Evolutionary conservation across 2,888 invertebrate species (phyloP).

Genomic region (Epinotia bilunana): DNA sequence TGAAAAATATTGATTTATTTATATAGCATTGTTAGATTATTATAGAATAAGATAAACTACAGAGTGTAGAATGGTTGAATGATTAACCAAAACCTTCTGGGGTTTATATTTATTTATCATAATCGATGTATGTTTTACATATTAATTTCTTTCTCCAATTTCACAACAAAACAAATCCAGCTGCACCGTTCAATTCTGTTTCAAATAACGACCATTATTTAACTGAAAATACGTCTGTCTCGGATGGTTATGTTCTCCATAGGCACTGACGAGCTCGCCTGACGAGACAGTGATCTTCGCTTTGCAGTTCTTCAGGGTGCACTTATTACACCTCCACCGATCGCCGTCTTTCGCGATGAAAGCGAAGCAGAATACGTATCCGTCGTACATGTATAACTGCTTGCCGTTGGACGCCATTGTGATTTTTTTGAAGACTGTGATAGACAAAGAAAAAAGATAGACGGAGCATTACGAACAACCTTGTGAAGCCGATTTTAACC

Average conservation of each 20-base stretch:
- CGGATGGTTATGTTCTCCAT: conserved; percentile 27
- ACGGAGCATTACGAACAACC: no score
- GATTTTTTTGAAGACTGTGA: conserved; percentile 31
- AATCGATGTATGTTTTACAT: not conserved
- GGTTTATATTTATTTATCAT: not conserved
- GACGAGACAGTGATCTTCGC: conserved; percentile 15
- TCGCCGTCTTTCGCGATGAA: conserved; percentile 13
- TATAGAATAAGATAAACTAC: not conserved
- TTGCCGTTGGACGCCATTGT: conserved; percentile 29
- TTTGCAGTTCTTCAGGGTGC: conserved; percentile 15
- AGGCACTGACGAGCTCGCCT: not conserved
- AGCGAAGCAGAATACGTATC: conserved; percentile 33
- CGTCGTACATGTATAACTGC: conserved; percentile 37
- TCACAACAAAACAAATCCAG: not conserved
- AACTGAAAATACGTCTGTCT: conserved; percentile 16
- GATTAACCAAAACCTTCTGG: not conserved
- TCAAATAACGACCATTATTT: conserved; percentile 5
- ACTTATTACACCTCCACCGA: conserved; percentile 35
- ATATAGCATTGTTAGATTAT: conserved; percentile 1
- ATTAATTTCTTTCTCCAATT: not conserved
- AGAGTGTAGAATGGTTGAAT: not conserved
- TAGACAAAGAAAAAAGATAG: no score
- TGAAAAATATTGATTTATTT: not conserved
- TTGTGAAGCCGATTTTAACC: no score
- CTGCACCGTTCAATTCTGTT: not conserved